Evolutionary conservation across 2,113 vertebrate species (phyloP).

Genomic region (Lophotis ruficrista): DNA sequence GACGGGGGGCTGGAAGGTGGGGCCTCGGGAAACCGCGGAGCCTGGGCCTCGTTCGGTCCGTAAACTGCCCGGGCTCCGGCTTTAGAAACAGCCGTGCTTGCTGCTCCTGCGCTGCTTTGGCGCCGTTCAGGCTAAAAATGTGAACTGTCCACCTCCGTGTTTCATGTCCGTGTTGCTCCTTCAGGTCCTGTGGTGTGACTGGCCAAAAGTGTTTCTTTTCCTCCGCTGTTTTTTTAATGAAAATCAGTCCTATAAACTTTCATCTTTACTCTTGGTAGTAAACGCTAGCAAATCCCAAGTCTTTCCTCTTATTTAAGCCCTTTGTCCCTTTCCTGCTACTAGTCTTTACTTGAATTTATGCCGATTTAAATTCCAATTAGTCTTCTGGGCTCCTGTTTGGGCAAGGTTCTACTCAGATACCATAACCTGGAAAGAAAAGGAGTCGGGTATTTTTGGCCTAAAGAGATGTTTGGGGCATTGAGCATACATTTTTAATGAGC

Average conservation of each 20-base stretch:
- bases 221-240: accelerated
- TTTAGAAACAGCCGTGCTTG: accelerated
- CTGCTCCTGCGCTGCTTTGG: neutral
- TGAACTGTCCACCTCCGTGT: accelerated
- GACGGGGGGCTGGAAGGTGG: too few relatives aligned
- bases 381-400: neutral
- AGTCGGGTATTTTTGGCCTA: neutral
- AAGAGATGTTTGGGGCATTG: neutral
- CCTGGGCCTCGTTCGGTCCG: accelerated
- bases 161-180: accelerated
- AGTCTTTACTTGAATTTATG: neutral
- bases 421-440: neutral
- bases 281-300: accelerated
- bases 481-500: accelerated
- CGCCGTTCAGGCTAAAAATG: accelerated
- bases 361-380: neutral
- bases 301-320: accelerated
- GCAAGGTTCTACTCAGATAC: neutral
- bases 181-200: neutral
- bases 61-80: accelerated
- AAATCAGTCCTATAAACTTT: accelerated
- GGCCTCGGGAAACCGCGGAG: too few relatives aligned
- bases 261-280: accelerated
- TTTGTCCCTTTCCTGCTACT: neutral
- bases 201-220: neutral